Evolutionary conservation across 2,797 vertebrate species (phyloP).

Genomic region (Acanthis flammea): DNA sequence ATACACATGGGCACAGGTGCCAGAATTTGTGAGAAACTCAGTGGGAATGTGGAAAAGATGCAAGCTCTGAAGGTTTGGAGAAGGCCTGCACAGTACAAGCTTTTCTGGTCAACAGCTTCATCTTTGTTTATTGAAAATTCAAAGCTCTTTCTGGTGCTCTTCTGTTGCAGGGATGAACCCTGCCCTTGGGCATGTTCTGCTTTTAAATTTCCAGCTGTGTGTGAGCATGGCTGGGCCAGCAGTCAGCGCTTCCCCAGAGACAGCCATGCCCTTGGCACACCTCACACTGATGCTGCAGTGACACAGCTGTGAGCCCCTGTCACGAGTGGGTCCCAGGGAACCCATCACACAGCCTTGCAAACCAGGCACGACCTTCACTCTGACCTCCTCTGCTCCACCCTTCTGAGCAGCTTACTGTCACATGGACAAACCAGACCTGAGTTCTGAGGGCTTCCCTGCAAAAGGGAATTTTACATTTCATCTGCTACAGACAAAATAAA

Average conservation of each 20-base stretch:
- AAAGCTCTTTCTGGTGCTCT: neutral
- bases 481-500: neutral
- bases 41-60: neutral
- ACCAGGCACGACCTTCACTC: neutral
- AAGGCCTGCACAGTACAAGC: neutral
- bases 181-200: neutral
- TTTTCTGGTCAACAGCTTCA: neutral
- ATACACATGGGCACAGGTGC: neutral
- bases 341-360: neutral
- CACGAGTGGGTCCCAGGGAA: neutral
- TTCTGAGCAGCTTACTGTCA: neutral
- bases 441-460: neutral
- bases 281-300: fast-evolving
- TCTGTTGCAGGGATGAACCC: neutral
- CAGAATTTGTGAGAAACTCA: neutral
- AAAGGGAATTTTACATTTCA: neutral
- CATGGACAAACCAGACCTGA: neutral
- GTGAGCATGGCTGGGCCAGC: neutral
- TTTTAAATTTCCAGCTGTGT: neutral
- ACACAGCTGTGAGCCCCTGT: neutral
- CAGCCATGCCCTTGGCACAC: neutral
- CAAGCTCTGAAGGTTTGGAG: neutral
- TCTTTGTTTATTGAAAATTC: neutral
- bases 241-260: neutral
- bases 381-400: neutral